Evolutionary conservation across 2,113 vertebrate species (phyloP).

Genomic region (Ceyx melanurus): DNA sequence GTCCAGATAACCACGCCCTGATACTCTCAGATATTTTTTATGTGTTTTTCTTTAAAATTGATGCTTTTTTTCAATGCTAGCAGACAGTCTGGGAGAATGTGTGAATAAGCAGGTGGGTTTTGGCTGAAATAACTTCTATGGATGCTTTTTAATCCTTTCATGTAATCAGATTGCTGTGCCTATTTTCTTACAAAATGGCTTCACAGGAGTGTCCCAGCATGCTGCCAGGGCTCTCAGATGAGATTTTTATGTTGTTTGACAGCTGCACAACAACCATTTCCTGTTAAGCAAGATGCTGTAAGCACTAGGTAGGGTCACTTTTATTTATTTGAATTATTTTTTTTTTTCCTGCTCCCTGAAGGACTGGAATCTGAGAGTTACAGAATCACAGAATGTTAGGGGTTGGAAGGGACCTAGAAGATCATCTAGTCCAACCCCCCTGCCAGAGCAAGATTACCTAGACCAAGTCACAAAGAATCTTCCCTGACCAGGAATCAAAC

Average conservation of each 20-base stretch:
- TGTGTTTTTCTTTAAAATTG: not conserved
- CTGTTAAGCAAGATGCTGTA: conserved; percentile 1
- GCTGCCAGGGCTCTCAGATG: rapidly evolving
- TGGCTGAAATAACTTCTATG: not conserved
- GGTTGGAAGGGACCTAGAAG: too few relatives aligned
- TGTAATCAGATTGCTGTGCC: not conserved
- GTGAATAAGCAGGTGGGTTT: not conserved
- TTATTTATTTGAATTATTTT: too few relatives aligned
- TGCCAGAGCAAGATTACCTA: too few relatives aligned
- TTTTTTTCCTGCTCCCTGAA: not conserved
- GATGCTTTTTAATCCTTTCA: not conserved
- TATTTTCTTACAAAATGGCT: not conserved
- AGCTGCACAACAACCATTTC: not conserved
- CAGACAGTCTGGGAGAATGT: not conserved
- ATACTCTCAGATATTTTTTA: not conserved
- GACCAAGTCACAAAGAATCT: too few relatives aligned
- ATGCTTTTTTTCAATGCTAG: not conserved
- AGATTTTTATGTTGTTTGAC: not conserved
- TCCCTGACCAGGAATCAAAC: too few relatives aligned
- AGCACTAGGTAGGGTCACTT: not conserved
- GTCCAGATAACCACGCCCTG: not conserved
- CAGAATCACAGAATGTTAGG: too few relatives aligned
- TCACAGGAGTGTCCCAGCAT: not conserved
- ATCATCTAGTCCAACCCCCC: too few relatives aligned
- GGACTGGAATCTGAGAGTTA: not conserved